These are phyloP conservation scores for Alsophila aescularia DNA, from an alignment of 2,888 invertebrate genomes.

Conservation along the genomic window DNA sequence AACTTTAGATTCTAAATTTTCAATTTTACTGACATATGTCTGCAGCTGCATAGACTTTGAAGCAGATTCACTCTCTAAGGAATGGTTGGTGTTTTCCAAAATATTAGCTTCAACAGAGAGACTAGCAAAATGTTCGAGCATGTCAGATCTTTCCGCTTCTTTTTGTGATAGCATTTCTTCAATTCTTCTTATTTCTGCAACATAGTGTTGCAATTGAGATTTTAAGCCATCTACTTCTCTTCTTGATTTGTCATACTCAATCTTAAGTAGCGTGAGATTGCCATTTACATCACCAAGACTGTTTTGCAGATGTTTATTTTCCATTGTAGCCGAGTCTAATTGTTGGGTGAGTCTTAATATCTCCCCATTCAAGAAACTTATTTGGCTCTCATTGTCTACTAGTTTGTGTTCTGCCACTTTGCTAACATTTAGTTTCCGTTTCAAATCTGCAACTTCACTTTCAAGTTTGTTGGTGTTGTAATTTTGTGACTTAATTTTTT, in stretches of 20 bases:
- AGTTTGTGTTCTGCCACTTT: slow-evolving; percentile 79
- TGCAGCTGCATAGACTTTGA: slow-evolving; percentile 86
- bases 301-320: slow-evolving; percentile 90
- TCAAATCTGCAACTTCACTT: slow-evolving; percentile 81
- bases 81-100: slow-evolving; percentile 91
- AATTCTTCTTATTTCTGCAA: slow-evolving; percentile 90
- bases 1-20: slow-evolving; percentile 87
- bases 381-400: slow-evolving; percentile 79
- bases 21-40: slow-evolving; percentile 75
- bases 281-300: slow-evolving; percentile 87
- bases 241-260: slow-evolving; percentile 87
- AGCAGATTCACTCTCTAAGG: slow-evolving; percentile 90
- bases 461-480: slow-evolving; percentile 82
- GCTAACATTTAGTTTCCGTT: slow-evolving; percentile 77
- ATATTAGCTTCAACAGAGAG: slow-evolving; percentile 90
- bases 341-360: slow-evolving; percentile 81
- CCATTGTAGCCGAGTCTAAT: slow-evolving; percentile 85
- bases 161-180: slow-evolving; percentile 90
- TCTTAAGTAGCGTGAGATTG: slow-evolving; percentile 85
- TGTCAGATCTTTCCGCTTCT: slow-evolving; percentile 91
- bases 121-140: slow-evolving; percentile 91
- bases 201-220: slow-evolving; percentile 91
- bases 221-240: slow-evolving; percentile 90
- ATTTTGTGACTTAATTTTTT: slow-evolving; percentile 86
- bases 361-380: slow-evolving; percentile 85